Evolutionary conservation across 2,113 vertebrate species (phyloP), one percentile per base, ranked within the genome.

Genomic region (Tupaia chinensis): DNA sequence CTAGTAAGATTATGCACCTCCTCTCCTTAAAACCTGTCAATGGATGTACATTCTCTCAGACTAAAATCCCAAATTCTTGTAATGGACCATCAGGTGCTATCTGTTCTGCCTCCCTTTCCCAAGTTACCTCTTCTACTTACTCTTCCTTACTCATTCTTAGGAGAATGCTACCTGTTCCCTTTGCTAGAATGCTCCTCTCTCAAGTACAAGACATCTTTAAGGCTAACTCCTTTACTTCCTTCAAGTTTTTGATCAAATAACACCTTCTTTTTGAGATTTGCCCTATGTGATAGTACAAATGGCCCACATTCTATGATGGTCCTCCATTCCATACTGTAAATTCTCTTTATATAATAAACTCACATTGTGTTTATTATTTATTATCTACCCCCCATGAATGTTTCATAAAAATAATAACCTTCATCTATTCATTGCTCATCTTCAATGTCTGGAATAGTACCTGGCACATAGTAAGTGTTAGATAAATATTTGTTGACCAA

Each of bases 181-280:
- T 15, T 80, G 29, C 44, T 66, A 34, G 5, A 80, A 34, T 23
- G 25, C 12, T 89, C 15, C 32, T 56, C 22, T 17, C 58, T 23
- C 29, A 86, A n/a, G 68, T 32, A 56, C 22, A 93, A 92, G 34
- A 76, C 13, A 70, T 60, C 79, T 72, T 74, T 63, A 72, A 66
- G 9, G 10, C 44, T 74, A 73, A 63, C 15, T 34, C 72, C 60
- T 78, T 92, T 17, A 32, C 25, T 8, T 77, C 63, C 32, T 72
- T 58, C 3, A 34, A 72, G 32, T 27, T 94, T 66, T 89, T 89
- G 66, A 65, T 66, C 15, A 68, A 92, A 60, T 85, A 82, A 61
- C 27, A 44, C 29, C 20, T 92, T 89, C 61, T 82, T 17, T 81
- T 68, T 60, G 70, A 97, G 14, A 27, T 77, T n/a, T 61, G 5